Evolutionary conservation across 2,888 invertebrate genomes (phyloP).

Genomic region (Rhamnusium bicolor): DNA sequence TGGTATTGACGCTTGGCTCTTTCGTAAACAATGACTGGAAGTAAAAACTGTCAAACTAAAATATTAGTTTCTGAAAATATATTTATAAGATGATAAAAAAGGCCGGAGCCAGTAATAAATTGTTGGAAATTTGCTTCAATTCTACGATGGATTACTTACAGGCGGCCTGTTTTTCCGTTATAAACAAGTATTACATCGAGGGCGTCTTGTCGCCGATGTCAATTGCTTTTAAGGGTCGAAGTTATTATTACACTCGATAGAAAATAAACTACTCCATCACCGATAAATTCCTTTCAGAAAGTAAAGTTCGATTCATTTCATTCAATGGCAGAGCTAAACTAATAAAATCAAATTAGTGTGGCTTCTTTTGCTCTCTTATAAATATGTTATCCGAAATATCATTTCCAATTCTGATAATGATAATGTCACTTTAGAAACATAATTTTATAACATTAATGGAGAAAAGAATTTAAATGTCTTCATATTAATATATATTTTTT

Average conservation of each 20-base stretch:
- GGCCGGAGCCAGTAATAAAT: background rate
- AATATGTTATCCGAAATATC: too few species aligned
- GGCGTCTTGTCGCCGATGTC: conserved; percentile 26
- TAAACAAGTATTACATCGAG: conserved; percentile 18
- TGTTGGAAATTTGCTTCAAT: background rate
- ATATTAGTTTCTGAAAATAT: background rate
- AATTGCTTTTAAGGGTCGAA: conserved; percentile 3
- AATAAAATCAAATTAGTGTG: background rate
- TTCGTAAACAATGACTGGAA: background rate
- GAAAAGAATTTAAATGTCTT: too few species aligned
- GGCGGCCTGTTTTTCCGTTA: background rate
- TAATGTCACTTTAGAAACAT: too few species aligned
- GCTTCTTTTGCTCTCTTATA: too few species aligned
- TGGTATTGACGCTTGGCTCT: background rate
- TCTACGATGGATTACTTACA: too few species aligned
- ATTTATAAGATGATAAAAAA: background rate
- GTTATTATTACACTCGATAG: background rate
- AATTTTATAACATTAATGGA: too few species aligned
- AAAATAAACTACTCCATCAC: background rate
- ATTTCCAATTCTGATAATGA: too few species aligned
- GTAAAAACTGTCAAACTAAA: background rate
- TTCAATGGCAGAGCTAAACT: background rate
- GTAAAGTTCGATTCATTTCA: background rate
- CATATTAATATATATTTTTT: too few species aligned
- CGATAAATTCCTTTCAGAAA: background rate